Percentiles rank a stretch among this genome's conserved stretches.
Conservation (phyloP, 2,888 invertebrate species). For the Macrosoma leucophasiata region DNA sequence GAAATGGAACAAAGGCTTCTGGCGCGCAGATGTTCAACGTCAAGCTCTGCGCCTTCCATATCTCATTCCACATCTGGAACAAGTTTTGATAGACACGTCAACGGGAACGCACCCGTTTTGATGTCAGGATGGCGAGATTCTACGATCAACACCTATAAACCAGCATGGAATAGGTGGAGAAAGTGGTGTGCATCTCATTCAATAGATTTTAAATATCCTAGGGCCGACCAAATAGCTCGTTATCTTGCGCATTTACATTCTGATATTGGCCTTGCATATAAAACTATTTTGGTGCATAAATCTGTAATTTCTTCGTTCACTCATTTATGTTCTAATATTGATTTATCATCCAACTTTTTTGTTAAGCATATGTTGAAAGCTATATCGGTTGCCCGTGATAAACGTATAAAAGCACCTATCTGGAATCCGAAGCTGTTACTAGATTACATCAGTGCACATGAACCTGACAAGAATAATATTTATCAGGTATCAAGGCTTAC, state of each 20-base stretch:
- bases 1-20: conserved; percentile 28
- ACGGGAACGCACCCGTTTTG: conserved; percentile 18
- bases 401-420: conserved; percentile 11
- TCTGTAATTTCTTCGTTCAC: conserved; percentile 17
- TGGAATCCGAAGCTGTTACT: conserved; percentile 13
- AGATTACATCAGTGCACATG: background rate
- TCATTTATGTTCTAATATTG: conserved; percentile 1
- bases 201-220: conserved; percentile 11
- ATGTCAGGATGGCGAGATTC: conserved; percentile 15
- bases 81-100: conserved; percentile 14
- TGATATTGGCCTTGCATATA: conserved; percentile 11
- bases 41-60: conserved; percentile 11
- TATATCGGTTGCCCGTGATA: conserved; percentile 9
- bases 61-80: conserved; percentile 8
- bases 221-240: conserved; percentile 13
- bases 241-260: conserved; percentile 19
- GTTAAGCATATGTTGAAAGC: conserved; percentile 15
- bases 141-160: conserved; percentile 18
- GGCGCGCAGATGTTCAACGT: conserved; percentile 23
- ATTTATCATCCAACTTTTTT: conserved; percentile 15
- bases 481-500: conserved; percentile 7
- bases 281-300: conserved; percentile 16
- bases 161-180: conserved; percentile 17
- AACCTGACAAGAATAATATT: background rate
- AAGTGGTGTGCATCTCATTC: conserved; percentile 9